Evolutionary conservation across 2,113 vertebrate genomes (phyloP).

Genomic region (Onychostruthus taczanowskii): DNA sequence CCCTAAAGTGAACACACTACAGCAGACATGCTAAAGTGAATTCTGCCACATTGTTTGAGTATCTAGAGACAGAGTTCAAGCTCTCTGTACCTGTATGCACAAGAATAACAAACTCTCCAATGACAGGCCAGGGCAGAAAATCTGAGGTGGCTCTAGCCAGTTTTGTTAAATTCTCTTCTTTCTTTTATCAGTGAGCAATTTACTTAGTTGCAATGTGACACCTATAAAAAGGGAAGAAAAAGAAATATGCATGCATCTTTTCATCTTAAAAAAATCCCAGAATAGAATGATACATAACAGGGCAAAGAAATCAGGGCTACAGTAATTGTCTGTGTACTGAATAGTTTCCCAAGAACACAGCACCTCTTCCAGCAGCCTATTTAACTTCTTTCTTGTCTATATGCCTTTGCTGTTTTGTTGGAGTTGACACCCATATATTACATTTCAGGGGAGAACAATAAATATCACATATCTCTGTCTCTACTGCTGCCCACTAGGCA

Average conservation of each 20-base stretch:
- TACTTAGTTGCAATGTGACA: not conserved
- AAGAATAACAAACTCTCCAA: not conserved
- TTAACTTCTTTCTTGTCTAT: not conserved
- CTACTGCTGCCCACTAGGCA: not conserved
- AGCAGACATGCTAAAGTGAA: not conserved
- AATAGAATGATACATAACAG: not conserved
- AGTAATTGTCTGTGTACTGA: not conserved
- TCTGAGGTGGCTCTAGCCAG: not conserved
- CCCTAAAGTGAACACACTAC: not conserved
- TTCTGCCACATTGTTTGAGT: not conserved
- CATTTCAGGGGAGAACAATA: conserved; percentile 14
- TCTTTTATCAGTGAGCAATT: not conserved
- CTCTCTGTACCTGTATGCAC: not conserved
- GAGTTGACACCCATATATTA: not conserved
- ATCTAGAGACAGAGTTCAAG: not conserved
- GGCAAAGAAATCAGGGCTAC: not conserved
- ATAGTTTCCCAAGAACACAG: not conserved
- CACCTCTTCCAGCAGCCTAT: not conserved
- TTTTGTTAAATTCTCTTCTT: not conserved
- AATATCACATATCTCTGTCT: not conserved
- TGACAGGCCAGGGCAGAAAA: not conserved
- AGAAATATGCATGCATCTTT: not conserved
- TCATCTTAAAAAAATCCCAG: not conserved
- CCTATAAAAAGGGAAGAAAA: not conserved
- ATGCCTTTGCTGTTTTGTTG: not conserved